These are phyloP conservation scores for Epizoanthus fatuus DNA, from an alignment of 92 coral and sea anemone species.

Conservation along the genomic window DNA sequence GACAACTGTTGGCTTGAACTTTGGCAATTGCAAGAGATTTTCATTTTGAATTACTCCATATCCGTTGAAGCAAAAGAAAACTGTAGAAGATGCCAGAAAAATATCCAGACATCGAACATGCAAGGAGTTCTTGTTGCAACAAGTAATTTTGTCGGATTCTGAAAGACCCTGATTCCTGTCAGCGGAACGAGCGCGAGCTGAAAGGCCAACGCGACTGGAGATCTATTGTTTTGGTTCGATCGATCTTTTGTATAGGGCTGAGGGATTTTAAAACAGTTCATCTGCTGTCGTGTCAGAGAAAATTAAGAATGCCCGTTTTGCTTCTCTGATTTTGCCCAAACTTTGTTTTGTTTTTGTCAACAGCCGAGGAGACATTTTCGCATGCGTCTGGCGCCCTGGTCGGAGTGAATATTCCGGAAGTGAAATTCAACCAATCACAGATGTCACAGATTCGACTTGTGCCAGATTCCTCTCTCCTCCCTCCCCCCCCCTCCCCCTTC, in stretches of 20 bases:
- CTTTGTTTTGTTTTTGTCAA: too few relatives aligned
- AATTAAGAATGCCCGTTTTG: too few relatives aligned
- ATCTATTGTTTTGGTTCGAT: neutral
- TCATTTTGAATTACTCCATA: neutral
- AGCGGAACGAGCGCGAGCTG: neutral
- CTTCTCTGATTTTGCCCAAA: too few relatives aligned
- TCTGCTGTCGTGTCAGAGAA: too few relatives aligned
- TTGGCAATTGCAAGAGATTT: neutral
- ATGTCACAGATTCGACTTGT: too few relatives aligned
- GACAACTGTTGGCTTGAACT: neutral
- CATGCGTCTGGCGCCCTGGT: too few relatives aligned
- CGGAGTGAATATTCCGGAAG: too few relatives aligned
- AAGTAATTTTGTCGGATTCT: neutral
- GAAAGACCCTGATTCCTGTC: neutral
- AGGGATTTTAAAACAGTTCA: too few relatives aligned
- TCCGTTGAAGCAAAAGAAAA: neutral
- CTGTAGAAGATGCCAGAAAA: neutral
- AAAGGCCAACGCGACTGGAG: neutral
- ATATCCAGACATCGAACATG: neutral
- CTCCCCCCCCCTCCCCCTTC: too few relatives aligned
- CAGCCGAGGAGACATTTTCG: too few relatives aligned
- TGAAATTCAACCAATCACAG: too few relatives aligned
- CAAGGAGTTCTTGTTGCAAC: neutral
- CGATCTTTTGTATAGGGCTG: slow-evolving; percentile 40
- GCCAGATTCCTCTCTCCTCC: too few relatives aligned